Conservation (phyloP, 2,797 vertebrate genomes). For the Trachops cirrhosus region DNA sequence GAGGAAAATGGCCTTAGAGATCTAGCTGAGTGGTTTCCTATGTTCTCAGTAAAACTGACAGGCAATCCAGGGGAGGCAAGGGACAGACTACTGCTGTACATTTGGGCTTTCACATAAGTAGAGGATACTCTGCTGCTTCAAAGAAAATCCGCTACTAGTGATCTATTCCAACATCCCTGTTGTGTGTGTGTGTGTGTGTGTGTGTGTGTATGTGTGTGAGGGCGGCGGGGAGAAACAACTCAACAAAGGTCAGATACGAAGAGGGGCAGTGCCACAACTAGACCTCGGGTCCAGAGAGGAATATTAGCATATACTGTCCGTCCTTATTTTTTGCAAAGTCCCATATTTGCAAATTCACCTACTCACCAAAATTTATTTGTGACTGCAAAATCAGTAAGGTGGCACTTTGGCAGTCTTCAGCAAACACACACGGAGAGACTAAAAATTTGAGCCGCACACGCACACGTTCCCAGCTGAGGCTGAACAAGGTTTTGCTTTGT, state of each 20-base stretch:
- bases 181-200: too few relatives aligned
- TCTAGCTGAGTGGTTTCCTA: not conserved
- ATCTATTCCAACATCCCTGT: not conserved
- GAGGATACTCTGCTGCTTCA: not conserved
- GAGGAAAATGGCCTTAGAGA: not conserved
- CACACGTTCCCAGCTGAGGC: not conserved
- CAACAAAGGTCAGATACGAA: not conserved
- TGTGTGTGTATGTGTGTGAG: too few relatives aligned
- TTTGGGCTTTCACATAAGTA: not conserved
- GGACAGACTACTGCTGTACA: not conserved
- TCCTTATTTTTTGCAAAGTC: not conserved
- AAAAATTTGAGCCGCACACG: not conserved
- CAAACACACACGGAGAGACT: not conserved
- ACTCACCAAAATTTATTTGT: not conserved
- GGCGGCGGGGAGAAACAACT: not conserved
- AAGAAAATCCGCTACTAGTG: not conserved
- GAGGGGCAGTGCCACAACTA: not conserved
- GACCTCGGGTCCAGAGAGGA: not conserved
- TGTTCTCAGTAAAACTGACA: not conserved
- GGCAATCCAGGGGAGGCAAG: not conserved
- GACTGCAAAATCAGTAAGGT: not conserved
- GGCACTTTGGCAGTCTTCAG: not conserved
- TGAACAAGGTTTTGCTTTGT: not conserved
- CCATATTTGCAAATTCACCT: not conserved
- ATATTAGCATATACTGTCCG: not conserved